phyloP scores from a whole-genome alignment of 1,140 invertebrate genomes.

The Aplysia californica region DNA sequence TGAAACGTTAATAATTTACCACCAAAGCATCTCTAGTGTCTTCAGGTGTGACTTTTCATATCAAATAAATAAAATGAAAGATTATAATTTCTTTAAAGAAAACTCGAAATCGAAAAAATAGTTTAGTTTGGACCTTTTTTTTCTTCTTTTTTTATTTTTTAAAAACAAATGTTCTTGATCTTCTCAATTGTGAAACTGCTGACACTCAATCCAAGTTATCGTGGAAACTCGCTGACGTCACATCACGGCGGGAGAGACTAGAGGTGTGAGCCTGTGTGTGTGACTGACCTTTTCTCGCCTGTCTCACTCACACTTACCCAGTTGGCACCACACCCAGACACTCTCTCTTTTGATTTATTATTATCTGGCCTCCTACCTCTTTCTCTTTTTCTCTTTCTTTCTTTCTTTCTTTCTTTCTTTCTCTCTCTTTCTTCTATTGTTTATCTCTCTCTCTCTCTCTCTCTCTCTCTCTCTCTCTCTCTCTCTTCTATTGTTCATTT shows the following conservation, averaged over 20 bases:
- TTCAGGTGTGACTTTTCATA: no score
- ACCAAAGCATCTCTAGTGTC: no score
- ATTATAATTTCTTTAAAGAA: no score
- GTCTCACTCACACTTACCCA: no score
- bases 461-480: slow-evolving; percentile 21
- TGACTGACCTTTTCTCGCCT: neutral
- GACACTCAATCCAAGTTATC: neutral
- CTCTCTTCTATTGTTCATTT: slow-evolving; percentile 27
- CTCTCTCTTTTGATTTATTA: neutral
- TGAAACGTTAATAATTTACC: no score
- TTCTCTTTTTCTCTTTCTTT: slow-evolving; percentile 2
- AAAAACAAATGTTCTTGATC: no score
- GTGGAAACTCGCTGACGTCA: neutral
- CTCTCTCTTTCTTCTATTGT: neutral
- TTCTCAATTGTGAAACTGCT: neutral
- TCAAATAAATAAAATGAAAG: no score
- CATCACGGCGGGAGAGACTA: neutral
- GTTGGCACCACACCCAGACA: no score
- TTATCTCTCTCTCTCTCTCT: neutral
- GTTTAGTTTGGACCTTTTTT: no score
- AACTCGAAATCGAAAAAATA: no score
- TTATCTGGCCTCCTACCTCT: neutral
- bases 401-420: neutral
- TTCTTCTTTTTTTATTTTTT: no score
- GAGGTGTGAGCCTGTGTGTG: neutral